Percentiles rank a stretch among this genome's conserved stretches.
These are phyloP conservation scores for Nautilus pompilius DNA, from an alignment of 1,140 invertebrate species.

Conservation along the genomic window DNA sequence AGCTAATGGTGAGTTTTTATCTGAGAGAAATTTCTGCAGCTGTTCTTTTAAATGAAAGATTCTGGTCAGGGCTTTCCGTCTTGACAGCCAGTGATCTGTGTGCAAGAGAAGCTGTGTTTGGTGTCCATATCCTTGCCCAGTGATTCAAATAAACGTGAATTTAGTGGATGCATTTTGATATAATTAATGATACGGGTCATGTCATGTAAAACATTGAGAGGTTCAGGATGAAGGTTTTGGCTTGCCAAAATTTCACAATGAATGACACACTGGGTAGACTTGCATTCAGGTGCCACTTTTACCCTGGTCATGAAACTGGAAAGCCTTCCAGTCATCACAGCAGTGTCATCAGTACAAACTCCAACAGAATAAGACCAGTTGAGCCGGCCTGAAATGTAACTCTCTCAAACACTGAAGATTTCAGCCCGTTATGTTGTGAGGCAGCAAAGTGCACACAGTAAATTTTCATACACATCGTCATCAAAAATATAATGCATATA, in stretches of 20 bases:
- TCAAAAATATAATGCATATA: background rate
- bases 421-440: background rate
- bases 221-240: conserved; percentile 15
- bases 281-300: background rate
- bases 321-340: background rate
- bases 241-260: background rate
- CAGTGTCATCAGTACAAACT: background rate
- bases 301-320: background rate
- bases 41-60: conserved; percentile 7
- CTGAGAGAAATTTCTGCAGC: too few relatives aligned
- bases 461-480: background rate
- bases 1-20: background rate
- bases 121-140: background rate
- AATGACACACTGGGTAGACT: background rate
- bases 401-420: background rate
- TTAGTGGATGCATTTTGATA: background rate
- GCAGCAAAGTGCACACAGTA: background rate
- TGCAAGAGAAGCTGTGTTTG: background rate
- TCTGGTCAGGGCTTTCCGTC: conserved; percentile 12
- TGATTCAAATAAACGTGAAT: background rate
- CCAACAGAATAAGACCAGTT: background rate
- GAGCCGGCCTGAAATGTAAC: background rate
- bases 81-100: background rate
- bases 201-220: conserved; percentile 1
- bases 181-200: background rate